Evolutionary conservation across 2,113 vertebrate genomes (phyloP).

Genomic region (Ceyx margarethae): DNA sequence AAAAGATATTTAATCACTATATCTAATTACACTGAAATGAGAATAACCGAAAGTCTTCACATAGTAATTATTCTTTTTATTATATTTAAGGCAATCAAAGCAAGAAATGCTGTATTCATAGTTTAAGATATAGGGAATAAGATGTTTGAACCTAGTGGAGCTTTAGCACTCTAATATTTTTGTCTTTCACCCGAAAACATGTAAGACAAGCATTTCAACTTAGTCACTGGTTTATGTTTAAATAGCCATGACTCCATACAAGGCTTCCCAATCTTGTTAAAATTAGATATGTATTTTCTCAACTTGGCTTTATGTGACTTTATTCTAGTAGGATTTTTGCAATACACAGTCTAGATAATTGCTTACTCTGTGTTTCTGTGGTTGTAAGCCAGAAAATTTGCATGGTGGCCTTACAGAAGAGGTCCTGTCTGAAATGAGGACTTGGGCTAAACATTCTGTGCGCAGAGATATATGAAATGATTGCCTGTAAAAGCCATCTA

Average conservation of each 20-base stretch:
- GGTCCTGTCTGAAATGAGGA: background rate
- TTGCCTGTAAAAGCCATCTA: background rate
- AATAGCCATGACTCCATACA: background rate
- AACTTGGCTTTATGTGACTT: background rate
- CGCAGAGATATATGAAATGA: background rate
- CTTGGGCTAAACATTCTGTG: background rate
- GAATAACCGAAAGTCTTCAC: slow-evolving; percentile 3
- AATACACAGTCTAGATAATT: background rate
- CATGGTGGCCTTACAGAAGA: background rate
- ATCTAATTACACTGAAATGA: slow-evolving; percentile 13
- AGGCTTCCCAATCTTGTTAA: background rate
- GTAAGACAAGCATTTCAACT: background rate
- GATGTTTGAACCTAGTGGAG: background rate
- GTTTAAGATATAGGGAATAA: background rate
- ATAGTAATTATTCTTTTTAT: slow-evolving; percentile 22
- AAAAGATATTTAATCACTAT: background rate
- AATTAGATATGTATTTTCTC: background rate
- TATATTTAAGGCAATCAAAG: slow-evolving; percentile 8
- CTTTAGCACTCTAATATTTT: background rate
- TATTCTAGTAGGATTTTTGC: background rate
- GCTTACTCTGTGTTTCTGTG: background rate
- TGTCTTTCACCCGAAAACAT: background rate
- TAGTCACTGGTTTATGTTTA: background rate
- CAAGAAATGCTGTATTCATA: background rate
- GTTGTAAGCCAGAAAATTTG: background rate